These are phyloP conservation scores for Noctua fimbriata DNA, from an alignment of 2,888 invertebrate species.

Conservation along the genomic window DNA sequence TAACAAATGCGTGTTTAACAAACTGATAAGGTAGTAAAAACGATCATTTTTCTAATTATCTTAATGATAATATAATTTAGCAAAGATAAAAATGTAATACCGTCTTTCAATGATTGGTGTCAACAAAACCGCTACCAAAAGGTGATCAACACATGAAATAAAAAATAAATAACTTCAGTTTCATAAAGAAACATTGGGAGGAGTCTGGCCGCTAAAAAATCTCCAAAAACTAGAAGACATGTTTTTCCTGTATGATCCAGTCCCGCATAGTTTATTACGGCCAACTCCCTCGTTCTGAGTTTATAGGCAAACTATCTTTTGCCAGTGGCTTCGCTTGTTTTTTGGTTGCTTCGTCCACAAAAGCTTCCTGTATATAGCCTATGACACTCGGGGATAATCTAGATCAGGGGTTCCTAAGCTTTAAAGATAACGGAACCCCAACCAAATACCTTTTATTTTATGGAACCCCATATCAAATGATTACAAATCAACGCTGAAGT, in stretches of 20 bases:
- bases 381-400: neutral
- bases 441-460: too few species aligned
- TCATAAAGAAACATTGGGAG: neutral
- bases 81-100: constrained; percentile 35
- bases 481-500: too few species aligned
- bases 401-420: too few species aligned
- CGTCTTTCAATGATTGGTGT: constrained; percentile 8
- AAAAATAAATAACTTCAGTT: neutral
- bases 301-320: neutral
- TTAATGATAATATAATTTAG: constrained; percentile 38
- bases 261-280: neutral
- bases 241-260: neutral
- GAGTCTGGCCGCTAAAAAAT: neutral
- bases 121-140: constrained; percentile 1
- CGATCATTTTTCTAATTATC: constrained; percentile 45
- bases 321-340: neutral
- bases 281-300: too few species aligned
- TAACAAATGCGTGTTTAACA: constrained; percentile 26
- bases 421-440: too few species aligned
- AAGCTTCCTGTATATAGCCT: neutral
- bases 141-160: neutral
- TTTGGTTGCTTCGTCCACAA: neutral
- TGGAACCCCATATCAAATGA: too few species aligned
- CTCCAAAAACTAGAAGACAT: neutral
- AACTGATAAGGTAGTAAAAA: constrained; percentile 54